phyloP scores from a whole-genome alignment of 2,113 vertebrate genomes.

The Triplophysa rosa region DNA sequence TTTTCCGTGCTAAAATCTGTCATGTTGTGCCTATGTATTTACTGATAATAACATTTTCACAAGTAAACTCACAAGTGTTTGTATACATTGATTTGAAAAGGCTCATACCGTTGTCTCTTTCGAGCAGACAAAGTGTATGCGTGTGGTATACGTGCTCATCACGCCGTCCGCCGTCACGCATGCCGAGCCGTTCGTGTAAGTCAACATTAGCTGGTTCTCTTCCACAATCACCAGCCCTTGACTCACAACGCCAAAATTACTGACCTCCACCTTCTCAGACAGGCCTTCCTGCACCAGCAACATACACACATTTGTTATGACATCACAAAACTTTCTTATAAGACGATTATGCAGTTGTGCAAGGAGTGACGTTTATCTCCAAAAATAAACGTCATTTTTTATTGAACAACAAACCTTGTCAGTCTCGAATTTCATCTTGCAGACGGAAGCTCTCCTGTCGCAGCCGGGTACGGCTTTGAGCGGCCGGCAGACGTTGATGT shows the following conservation, averaged over 20 bases:
- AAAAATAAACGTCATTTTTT: too few relatives aligned
- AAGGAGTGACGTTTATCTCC: too few relatives aligned
- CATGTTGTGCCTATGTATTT: too few relatives aligned
- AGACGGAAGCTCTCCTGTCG: constrained; percentile 81
- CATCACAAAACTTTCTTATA: neutral
- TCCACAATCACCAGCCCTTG: constrained; percentile 78
- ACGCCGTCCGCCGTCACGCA: constrained; percentile 76
- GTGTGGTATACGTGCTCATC: constrained; percentile 76
- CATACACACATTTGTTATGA: neutral
- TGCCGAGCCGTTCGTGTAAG: constrained; percentile 82
- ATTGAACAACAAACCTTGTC: constrained; percentile 56
- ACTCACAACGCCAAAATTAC: constrained; percentile 85
- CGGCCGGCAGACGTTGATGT: constrained; percentile 90
- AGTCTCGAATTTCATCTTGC: constrained; percentile 78
- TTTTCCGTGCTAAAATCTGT: too few relatives aligned
- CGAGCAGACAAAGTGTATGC: constrained; percentile 86
- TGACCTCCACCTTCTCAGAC: constrained; percentile 78
- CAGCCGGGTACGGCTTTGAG: constrained; percentile 82
- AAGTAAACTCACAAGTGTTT: too few relatives aligned
- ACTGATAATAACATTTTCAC: too few relatives aligned
- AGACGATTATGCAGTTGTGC: neutral
- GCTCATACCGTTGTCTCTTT: constrained; percentile 77
- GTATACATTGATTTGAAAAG: neutral
- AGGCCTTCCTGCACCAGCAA: constrained; percentile 56
- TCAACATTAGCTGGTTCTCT: constrained; percentile 79